Evolutionary conservation across 2,797 vertebrate genomes (phyloP), one percentile per base, ranked within the genome.

Genomic region (Smutsia gigantea): DNA sequence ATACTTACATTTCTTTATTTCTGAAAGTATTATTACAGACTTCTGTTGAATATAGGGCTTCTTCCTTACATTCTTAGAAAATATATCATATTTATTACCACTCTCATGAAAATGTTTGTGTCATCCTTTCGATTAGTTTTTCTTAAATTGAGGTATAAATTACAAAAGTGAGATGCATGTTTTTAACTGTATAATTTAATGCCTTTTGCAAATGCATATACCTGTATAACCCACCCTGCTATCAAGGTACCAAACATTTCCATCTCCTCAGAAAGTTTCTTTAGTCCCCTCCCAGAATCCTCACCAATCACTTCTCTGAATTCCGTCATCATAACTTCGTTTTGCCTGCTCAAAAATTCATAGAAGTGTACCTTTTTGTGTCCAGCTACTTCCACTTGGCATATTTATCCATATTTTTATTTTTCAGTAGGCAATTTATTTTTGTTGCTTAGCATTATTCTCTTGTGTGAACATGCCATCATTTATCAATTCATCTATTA

Each of bases 1-100:
- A 64, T 87, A 61, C 18, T 15, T 57, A 42, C 2, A n/a, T 59
- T 81, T 68, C 25, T 95, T 93, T 93, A 78, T 72, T 93, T 87
- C 37, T 66, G 13, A 71, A 25, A 51, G 4, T 82, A 53, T 6
- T 81, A 17, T 72, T 11, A 71, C 9, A 12, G 11, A 39, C 34
- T 92, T 83, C 57, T 42, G n/a, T 74, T 92, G 34, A 79, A 79
- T 83, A 71, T 34, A 79, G 42, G 21, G 61, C n/a, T 59, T 39
- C 29, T 87, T 86, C 46, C 18, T 87, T 13, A 90, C 39, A 66
- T 84, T 84, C 53, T 68, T n/a, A 29, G n/a, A 18, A 71, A 71
- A 59, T 69, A 63, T 79, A 27, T 78, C 68, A 68, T 71, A 68
- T 84, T 83, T 79, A n/a, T 78, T 77, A 69, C 7, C 19, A 53